Evolutionary conservation across 2,797 vertebrate species (phyloP).

Genomic region (Hoplostethus mediterraneus): DNA sequence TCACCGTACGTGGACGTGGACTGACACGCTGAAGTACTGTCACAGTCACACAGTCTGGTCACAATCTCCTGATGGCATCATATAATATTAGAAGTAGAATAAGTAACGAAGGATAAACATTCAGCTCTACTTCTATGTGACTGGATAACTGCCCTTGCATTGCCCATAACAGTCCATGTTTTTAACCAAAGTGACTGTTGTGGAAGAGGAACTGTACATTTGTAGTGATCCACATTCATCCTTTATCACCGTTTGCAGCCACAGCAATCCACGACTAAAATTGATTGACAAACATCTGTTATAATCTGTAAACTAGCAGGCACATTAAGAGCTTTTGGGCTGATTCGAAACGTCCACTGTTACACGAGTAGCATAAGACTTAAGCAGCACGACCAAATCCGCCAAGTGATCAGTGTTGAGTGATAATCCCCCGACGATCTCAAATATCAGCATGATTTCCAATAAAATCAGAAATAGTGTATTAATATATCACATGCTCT

Average conservation of each 20-base stretch:
- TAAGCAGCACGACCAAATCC: slow-evolving; percentile 52
- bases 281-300: slow-evolving; percentile 58
- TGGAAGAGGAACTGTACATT: too few relatives aligned
- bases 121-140: not conserved
- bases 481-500: slow-evolving; percentile 2
- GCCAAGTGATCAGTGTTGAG: slow-evolving; percentile 42
- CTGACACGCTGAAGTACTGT: not conserved
- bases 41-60: not conserved
- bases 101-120: slow-evolving; percentile 4
- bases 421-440: slow-evolving; percentile 44
- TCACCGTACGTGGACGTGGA: not conserved
- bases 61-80: slow-evolving; percentile 1
- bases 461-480: slow-evolving; percentile 34
- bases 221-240: not conserved
- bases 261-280: slow-evolving; percentile 17
- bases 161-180: not conserved
- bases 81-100: not conserved
- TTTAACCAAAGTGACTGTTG: slow-evolving; percentile 3
- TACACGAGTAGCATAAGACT: slow-evolving; percentile 42
- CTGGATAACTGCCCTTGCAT: not conserved
- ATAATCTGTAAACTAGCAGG: slow-evolving; percentile 62
- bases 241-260: slow-evolving; percentile 44
- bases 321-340: slow-evolving; percentile 53
- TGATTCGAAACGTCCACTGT: slow-evolving; percentile 62
- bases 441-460: slow-evolving; percentile 41